Conservation (phyloP, 1,140 invertebrate species). For the Brevipalpus yothersi region DNA sequence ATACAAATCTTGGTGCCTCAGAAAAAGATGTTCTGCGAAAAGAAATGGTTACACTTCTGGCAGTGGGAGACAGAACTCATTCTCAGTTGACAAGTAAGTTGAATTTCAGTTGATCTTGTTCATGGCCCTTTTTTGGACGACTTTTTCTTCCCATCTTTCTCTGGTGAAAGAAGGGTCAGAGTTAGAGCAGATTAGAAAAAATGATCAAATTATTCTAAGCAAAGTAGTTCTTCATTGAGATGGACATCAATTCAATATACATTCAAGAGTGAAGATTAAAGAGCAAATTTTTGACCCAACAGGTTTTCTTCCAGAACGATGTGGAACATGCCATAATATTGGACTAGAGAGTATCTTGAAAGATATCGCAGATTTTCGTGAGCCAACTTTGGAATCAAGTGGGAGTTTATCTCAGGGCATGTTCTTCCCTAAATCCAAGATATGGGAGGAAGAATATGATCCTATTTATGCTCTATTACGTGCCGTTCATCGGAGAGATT, state of each 20-base stretch:
- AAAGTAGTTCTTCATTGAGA: too few species aligned
- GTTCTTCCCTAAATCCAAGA: constrained; percentile 58
- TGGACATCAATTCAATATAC: neutral
- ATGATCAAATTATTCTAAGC: too few species aligned
- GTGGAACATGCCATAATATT: constrained; percentile 60
- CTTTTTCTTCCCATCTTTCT: too few species aligned
- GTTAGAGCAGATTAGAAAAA: too few species aligned
- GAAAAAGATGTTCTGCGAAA: constrained; percentile 46
- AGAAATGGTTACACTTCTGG: constrained; percentile 75
- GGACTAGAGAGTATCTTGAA: constrained; percentile 34
- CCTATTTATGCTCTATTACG: constrained; percentile 70
- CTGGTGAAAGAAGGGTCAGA: too few species aligned
- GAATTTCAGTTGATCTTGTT: too few species aligned
- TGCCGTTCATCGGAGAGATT: constrained; percentile 71
- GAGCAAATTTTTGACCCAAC: constrained; percentile 20
- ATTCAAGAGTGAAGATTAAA: neutral
- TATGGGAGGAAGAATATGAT: constrained; percentile 81
- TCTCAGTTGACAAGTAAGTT: constrained; percentile 37
- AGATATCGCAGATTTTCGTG: constrained; percentile 45
- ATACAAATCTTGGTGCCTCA: constrained; percentile 62
- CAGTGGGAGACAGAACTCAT: constrained; percentile 80
- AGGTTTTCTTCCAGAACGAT: constrained; percentile 81
- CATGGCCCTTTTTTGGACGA: too few species aligned
- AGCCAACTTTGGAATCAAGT: constrained; percentile 46
- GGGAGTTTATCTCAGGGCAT: constrained; percentile 73